These are phyloP conservation scores for chimpanzee (Pan troglodytes) DNA, from an alignment of 2,113 vertebrate species.

Conservation along the genomic window DNA sequence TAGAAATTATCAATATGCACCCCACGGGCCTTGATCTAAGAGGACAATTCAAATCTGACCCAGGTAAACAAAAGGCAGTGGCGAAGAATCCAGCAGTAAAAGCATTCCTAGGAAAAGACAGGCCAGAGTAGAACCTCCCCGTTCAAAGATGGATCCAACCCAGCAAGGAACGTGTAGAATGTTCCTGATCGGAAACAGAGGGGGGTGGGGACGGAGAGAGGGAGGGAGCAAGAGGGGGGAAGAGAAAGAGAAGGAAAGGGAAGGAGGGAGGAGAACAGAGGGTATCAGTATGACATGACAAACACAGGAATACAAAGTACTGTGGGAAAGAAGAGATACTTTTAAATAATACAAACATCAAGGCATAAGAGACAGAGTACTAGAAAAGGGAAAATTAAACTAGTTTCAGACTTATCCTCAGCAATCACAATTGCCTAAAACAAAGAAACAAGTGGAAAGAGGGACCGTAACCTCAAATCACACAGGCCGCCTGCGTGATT, in stretches of 20 bases:
- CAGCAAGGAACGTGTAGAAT: not conserved
- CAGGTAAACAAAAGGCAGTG: not conserved
- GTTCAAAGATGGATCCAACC: not conserved
- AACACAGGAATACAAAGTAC: too few species aligned
- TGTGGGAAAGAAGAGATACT: too few species aligned
- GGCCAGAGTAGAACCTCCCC: not conserved
- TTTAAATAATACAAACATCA: too few species aligned
- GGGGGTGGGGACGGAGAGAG: too few species aligned
- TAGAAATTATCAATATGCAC: rapidly evolving
- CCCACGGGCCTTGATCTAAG: too few species aligned
- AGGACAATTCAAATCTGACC: too few species aligned
- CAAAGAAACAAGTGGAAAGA: too few species aligned
- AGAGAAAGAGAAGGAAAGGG: not conserved
- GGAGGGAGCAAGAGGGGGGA: too few species aligned
- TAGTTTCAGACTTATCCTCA: rapidly evolving
- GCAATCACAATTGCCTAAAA: too few species aligned
- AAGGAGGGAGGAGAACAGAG: not conserved
- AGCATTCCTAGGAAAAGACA: rapidly evolving
- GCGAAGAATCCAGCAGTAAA: too few species aligned
- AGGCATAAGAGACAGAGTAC: not conserved
- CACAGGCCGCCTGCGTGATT: rapidly evolving
- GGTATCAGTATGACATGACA: too few species aligned
- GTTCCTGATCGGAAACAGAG: not conserved
- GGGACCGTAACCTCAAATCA: too few species aligned
- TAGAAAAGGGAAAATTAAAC: rapidly evolving